Evolutionary conservation across 2,888 invertebrate genomes (phyloP), one percentile per base, ranked within the genome.

Genomic region (Sicus ferrugineus): DNA sequence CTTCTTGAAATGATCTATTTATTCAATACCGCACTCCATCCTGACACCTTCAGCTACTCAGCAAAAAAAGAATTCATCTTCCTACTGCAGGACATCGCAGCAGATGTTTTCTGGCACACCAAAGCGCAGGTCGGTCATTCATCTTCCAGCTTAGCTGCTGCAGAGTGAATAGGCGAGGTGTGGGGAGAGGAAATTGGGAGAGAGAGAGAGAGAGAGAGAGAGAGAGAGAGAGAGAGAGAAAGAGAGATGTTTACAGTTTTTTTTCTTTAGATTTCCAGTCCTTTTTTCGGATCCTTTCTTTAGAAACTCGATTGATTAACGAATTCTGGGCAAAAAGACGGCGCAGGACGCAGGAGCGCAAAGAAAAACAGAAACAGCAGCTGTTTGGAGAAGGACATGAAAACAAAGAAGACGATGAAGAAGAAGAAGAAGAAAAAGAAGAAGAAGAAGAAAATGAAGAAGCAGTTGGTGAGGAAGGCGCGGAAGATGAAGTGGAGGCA

Each of bases 41-140:
- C 14, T 34, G 14, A n/a, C 42, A 42, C 42, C 42, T 42, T 42
- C 42, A 42, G 42, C 42, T 9, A 3, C 5, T 4, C 42, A n/a
- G 16, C 42, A 2, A 38, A 38, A 19, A 34, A 54, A 54, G n/a
- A 34, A 21, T 34, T 34, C 21, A 38, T 14, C 11, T 59, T 38
- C 34, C 1, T 34, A 1, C 34, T 34, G 7, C 34, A 14, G 7
- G 34, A 7, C 14, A 7, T 34, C 34, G 34, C 31, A 19, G 31
- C 69, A 64, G 63, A 63, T 69, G 69, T 69, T 69, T n/a, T 64
- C 23, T 19, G 19, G 26, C 63, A 69, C 58, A 48, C 64, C 69
- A 50, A 58, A 4, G 42, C 6, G 42, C 5, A 26, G 31, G 68
- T 63, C 54, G 62, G 62, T 63, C 63, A 19, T 68, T 52, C 68